Conservation (phyloP, 2,888 invertebrate species). For the Ischnura elegans region DNA sequence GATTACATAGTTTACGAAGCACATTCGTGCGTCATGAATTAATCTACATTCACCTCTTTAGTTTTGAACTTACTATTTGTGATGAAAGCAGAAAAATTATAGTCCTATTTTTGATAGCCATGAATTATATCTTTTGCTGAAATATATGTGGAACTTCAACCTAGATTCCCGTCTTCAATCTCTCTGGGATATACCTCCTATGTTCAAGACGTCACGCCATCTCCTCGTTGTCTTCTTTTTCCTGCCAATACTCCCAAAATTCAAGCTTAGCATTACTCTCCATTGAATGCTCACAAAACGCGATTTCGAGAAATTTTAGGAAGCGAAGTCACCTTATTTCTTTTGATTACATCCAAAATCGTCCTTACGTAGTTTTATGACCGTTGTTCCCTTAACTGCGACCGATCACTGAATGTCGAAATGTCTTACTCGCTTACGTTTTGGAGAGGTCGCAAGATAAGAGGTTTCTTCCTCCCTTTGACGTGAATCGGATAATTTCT, state of each 20-base stretch:
- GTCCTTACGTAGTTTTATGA: slow-evolving; percentile 29
- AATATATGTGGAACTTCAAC: not conserved
- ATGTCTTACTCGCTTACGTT: slow-evolving; percentile 32
- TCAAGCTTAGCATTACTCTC: not conserved
- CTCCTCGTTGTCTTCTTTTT: not conserved
- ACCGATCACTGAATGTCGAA: not conserved
- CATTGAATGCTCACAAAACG: not conserved
- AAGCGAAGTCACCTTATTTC: not conserved
- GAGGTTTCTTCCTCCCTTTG: too few species aligned
- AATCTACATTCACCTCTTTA: too few species aligned
- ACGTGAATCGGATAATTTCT: not conserved
- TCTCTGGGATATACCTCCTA: not conserved
- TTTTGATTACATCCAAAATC: slow-evolving; percentile 26
- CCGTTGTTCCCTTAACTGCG: slow-evolving; percentile 21
- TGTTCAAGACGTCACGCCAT: not conserved
- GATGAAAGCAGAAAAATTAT: too few species aligned
- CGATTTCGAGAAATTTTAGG: not conserved
- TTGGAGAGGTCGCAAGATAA: not conserved
- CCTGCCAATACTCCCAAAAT: not conserved
- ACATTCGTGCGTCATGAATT: too few species aligned
- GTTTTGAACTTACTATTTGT: too few species aligned
- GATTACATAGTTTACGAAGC: too few species aligned
- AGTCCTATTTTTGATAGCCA: too few species aligned
- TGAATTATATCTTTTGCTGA: too few species aligned
- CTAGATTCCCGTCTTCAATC: not conserved